Evolutionary conservation across 2,113 vertebrate genomes (phyloP).

Genomic region (Stigmatopora nigra): DNA sequence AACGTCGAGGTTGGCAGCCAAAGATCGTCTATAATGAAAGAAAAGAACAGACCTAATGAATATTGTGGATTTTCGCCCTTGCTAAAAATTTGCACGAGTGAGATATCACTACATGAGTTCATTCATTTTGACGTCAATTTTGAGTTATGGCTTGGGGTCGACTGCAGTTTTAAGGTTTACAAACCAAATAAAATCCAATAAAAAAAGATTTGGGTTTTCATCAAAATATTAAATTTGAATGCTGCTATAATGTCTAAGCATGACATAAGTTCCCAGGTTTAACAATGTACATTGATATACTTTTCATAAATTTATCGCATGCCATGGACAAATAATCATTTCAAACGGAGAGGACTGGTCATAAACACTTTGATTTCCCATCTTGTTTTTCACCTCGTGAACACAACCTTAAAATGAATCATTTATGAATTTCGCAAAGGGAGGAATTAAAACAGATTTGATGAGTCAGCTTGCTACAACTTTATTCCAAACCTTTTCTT

Average conservation of each 20-base stretch:
- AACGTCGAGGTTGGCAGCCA: background rate
- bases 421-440: slow-evolving; percentile 1
- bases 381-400: background rate
- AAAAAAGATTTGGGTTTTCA: no score
- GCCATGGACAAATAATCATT: no score
- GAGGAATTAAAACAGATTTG: slow-evolving; percentile 27
- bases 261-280: no score
- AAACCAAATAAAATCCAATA: no score
- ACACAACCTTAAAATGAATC: background rate
- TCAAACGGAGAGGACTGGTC: no score
- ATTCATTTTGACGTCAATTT: background rate
- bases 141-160: no score
- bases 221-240: no score
- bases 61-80: background rate
- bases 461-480: slow-evolving; percentile 70
- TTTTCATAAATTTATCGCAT: no score
- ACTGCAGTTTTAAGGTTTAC: no score
- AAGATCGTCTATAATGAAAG: background rate
- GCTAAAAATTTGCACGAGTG: background rate
- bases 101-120: background rate
- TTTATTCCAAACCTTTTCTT: slow-evolving; percentile 64
- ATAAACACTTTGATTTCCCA: background rate
- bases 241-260: no score
- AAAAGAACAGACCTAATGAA: no score
- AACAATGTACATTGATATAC: no score